Evolutionary conservation across 2,888 invertebrate genomes (phyloP), one percentile per base, ranked within the genome.

Genomic region (Erebia palarica): DNA sequence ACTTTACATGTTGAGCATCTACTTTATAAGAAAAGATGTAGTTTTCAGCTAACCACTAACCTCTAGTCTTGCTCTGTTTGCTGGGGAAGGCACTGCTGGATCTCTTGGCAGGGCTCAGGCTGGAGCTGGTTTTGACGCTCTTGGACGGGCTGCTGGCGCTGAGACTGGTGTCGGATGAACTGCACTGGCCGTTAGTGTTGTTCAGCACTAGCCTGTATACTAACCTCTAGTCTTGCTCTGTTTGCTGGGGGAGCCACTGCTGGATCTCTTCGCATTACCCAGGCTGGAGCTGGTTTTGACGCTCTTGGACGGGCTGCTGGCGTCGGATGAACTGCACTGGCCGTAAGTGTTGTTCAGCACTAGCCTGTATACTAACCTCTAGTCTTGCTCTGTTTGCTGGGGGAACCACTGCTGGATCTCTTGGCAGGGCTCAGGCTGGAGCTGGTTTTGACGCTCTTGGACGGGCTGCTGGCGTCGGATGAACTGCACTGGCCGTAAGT

Each of bases 391-490:
- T 94, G 93, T 86, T 96, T 96, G 78, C 96, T 96, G 55, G 97
- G 97, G 13, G 97, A 97, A 0, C 97, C 97, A 75, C 97, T 97
- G 70, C 96, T 96, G 73, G 96, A 96, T 74, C 97, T 91, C 86
- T 97, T 97, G 0, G 97, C 97, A 0, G 97, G 97, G 82, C 97
- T 97, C 59, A 97, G 93, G 78, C 97, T 97, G 27, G 97, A 96
- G 49, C 97, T 97, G 65, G 97, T 97, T 84, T 97, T 97, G 13
- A 97, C 95, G 86, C 97, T 97, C 85, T 97, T 96, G 66, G 97
- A 97, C 0, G 97, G 97, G 81, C 97, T 97, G 77, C 96, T 96
- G 59, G 96, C 96, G 78, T 94, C 94, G 0, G 93, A 93, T 0
- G 94, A 94, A 63, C 93, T 93, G 80, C 94, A 93, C 75, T 91